phyloP scores from a whole-genome alignment of 1,140 invertebrate species.

The Varroa destructor region DNA sequence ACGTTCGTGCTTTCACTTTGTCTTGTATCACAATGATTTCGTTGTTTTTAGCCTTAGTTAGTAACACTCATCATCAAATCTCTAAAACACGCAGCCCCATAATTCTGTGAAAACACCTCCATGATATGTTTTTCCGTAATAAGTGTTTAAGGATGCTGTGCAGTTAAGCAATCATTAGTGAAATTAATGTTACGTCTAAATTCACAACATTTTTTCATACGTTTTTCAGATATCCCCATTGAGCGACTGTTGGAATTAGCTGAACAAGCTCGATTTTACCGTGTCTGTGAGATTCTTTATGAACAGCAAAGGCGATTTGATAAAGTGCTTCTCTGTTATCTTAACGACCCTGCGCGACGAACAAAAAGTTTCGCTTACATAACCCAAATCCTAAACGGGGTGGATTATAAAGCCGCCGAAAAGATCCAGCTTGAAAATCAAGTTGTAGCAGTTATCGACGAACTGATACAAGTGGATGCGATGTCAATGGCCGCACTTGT shows the following conservation, averaged over 20 bases:
- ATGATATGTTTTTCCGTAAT: no score
- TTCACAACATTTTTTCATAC: slow-evolving; percentile 17
- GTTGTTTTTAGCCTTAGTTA: no score
- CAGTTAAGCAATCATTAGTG: no score
- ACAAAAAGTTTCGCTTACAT: slow-evolving; percentile 41
- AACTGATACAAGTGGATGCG: slow-evolving; percentile 27
- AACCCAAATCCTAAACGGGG: slow-evolving; percentile 39
- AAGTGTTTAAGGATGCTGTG: no score
- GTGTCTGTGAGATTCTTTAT: slow-evolving; percentile 51
- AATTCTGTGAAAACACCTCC: no score
- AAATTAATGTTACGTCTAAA: no score
- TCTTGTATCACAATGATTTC: no score
- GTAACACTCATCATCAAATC: no score
- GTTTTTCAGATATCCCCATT: slow-evolving; percentile 45
- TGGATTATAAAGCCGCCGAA: slow-evolving; percentile 36
- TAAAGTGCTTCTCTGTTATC: slow-evolving; percentile 49
- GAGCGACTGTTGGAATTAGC: slow-evolving; percentile 48
- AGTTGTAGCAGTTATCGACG: slow-evolving; percentile 33
- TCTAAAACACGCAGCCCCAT: no score
- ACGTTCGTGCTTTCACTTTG: no score
- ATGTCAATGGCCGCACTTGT: slow-evolving; percentile 24
- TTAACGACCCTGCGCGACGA: slow-evolving; percentile 46
- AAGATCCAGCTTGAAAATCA: slow-evolving; percentile 35
- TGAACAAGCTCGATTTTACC: slow-evolving; percentile 53
- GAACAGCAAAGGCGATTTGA: slow-evolving; percentile 46